phyloP scores from a whole-genome alignment of 1,140 invertebrate species.

The Nebria ingens region DNA sequence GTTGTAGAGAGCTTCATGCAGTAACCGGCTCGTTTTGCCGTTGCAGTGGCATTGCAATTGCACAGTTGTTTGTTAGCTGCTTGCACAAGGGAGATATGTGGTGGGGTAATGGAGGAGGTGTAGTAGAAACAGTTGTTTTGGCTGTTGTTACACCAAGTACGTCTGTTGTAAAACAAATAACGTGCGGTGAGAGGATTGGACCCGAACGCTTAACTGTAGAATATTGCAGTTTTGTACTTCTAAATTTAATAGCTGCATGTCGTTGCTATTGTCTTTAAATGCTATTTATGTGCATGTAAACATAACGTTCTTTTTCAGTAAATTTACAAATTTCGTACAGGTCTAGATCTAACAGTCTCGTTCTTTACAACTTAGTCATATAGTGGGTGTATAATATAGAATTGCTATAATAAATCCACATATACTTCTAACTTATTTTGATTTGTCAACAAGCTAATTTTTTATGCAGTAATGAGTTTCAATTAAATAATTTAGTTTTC shows the following conservation, averaged over 20 bases:
- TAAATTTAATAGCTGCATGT: background rate
- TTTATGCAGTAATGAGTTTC: background rate
- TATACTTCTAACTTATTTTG: background rate
- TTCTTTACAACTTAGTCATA: background rate
- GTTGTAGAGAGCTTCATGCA: background rate
- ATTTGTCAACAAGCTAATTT: background rate
- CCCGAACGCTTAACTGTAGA: background rate
- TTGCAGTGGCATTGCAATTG: background rate
- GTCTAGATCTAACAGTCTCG: background rate
- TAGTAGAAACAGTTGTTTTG: background rate
- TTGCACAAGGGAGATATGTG: background rate
- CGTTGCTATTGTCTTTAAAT: too few relatives aligned
- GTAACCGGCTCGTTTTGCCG: too few relatives aligned
- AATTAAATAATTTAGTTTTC: background rate
- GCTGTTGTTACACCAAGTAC: background rate
- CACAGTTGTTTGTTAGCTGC: background rate
- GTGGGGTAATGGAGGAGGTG: background rate
- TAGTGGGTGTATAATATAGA: background rate
- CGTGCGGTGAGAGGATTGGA: background rate
- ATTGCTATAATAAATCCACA: background rate
- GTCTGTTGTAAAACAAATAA: background rate
- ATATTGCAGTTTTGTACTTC: background rate
- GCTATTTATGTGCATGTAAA: background rate
- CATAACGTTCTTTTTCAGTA: background rate
- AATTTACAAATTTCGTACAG: background rate